Evolutionary conservation across 2,888 invertebrate genomes (phyloP), one percentile per base, ranked within the genome.

Genomic region (Eupithecia centaureata): DNA sequence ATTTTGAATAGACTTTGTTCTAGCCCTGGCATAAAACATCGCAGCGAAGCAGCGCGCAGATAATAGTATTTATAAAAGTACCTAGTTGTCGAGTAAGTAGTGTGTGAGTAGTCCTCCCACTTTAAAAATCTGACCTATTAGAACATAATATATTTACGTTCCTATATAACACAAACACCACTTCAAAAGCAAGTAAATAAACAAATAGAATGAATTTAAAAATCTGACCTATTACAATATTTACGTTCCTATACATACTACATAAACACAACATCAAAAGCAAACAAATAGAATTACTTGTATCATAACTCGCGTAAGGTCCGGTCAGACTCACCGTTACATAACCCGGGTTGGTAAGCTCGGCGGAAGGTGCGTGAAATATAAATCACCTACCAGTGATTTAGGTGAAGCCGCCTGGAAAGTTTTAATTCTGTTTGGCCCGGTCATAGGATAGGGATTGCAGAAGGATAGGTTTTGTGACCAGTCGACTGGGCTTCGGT

Each of bases 391-490:
- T 82, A 78, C 78, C 84, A 80, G 85, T 90, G 89, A 90, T 90
- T 90, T 89, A 89, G 85, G 89, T 83, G 86, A 85, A 86, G 82
- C 84, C 83, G 84, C 77, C 85, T 85, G 83, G 84, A 88, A 91
- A 90, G 84, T 89, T 90, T 90, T 89, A 90, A 89, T 90, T 90
- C 86, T 86, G 86, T 89, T 89, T 87, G 82, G 82, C 82, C 79
- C 81, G 76, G 74, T 80, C 63, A 51, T 56, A 56, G 59, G 32
- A 18, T 32, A 59, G 57, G 28, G 13, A 10, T 7, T 22, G 22
- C 65, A 62, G 65, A 42, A 61, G 18, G 33, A 25, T 42, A 67
- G 42, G 32, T 66, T 18, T 10, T 2, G 8, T 42, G 27, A 15
- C 12, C 28, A 5, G 27, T 1, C 18, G 2, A 32, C n/a, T n/a